Evolutionary conservation across 2,888 invertebrate genomes (phyloP).

Genomic region (Sthenelais limicola): DNA sequence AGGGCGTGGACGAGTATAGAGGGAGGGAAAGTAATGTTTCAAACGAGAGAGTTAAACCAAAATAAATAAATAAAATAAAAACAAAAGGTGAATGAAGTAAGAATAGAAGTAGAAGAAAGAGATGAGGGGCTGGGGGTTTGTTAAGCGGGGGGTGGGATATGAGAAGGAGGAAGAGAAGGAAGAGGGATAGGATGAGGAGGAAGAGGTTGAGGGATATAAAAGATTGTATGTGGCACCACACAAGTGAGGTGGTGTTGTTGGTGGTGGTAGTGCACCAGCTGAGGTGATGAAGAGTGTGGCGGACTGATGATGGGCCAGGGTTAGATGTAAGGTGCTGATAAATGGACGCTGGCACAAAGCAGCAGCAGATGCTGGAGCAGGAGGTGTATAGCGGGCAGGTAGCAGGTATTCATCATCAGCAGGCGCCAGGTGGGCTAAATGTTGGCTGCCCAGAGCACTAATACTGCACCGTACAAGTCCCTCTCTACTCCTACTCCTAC

Average conservation of each 20-base stretch:
- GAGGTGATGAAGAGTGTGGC: constrained; percentile 30
- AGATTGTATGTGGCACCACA: not conserved
- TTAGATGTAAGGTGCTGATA: constrained; percentile 28
- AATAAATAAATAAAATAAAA: too few relatives aligned
- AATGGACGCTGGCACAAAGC: constrained; percentile 1
- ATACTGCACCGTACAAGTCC: too few relatives aligned
- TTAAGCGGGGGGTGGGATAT: not conserved
- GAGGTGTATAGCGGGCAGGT: constrained; percentile 22
- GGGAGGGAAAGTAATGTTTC: too few relatives aligned
- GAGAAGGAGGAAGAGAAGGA: not conserved
- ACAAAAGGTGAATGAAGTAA: too few relatives aligned
- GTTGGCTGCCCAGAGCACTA: too few relatives aligned
- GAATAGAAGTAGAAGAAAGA: not conserved
- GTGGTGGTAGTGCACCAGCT: not conserved
- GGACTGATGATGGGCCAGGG: constrained; percentile 6
- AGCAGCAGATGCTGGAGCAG: not conserved
- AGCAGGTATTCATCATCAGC: constrained; percentile 23
- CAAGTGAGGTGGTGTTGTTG: not conserved
- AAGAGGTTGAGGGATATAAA: not conserved
- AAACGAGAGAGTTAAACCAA: too few relatives aligned
- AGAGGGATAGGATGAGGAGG: not conserved
- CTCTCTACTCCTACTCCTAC: too few relatives aligned
- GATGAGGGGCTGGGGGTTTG: not conserved
- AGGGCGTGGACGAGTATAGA: too few relatives aligned
- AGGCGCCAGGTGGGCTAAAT: constrained; percentile 33